phyloP scores from a whole-genome alignment of 2,797 vertebrate species.

The Myoxocephalus aenaeus region DNA sequence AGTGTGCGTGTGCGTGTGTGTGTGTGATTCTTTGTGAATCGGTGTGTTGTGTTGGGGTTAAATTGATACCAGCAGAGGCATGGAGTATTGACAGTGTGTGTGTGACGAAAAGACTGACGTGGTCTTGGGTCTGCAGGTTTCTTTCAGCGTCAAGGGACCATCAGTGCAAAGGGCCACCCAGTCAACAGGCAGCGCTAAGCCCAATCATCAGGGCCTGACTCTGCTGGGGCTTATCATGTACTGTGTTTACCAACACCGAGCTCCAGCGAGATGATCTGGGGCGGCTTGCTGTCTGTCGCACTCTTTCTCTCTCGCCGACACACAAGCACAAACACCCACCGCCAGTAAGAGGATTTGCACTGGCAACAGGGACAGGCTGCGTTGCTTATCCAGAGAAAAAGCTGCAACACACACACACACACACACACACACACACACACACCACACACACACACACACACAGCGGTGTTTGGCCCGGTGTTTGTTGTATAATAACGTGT shows the following conservation, averaged over 20 bases:
- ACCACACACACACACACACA: constrained; percentile 18
- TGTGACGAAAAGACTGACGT: constrained; percentile 20
- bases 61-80: constrained; percentile 17
- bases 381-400: constrained; percentile 58
- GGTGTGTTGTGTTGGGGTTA: constrained; percentile 52
- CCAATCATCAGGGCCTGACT: constrained; percentile 71
- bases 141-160: constrained; percentile 34
- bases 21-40: constrained; percentile 40
- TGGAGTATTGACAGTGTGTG: constrained; percentile 15
- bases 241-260: constrained; percentile 79
- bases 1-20: constrained; percentile 48
- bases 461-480: background rate
- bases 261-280: constrained; percentile 74
- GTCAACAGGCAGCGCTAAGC: constrained; percentile 61
- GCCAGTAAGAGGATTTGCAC: constrained; percentile 77
- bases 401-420: constrained; percentile 46
- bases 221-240: constrained; percentile 71
- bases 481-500: constrained; percentile 38
- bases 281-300: constrained; percentile 57
- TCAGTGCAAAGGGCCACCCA: constrained; percentile 54
- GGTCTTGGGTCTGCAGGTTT: background rate
- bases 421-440: constrained; percentile 31
- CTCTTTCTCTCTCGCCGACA: constrained; percentile 19
- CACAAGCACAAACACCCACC: constrained; percentile 43
- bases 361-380: constrained; percentile 61